These are phyloP conservation scores for Agelas oroides DNA, from an alignment of 37 sponge, comb jelly and placozoan species.

Conservation along the genomic window DNA sequence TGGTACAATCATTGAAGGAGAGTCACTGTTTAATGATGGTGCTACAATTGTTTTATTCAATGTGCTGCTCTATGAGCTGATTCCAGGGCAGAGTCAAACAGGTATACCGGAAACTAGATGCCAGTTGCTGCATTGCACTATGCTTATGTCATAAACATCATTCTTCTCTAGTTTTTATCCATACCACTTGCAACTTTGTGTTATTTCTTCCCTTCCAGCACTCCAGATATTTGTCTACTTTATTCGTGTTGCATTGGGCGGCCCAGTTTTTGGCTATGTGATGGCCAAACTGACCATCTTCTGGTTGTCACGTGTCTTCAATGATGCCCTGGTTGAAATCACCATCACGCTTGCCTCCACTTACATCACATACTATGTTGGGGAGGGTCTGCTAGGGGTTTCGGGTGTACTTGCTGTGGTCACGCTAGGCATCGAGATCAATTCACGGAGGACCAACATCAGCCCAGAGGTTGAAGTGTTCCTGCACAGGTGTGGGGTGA, in stretches of 20 bases:
- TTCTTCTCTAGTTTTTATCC: no score
- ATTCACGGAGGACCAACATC: conserved; percentile 82
- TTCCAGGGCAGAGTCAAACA: conserved; percentile 53
- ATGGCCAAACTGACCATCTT: conserved; percentile 83
- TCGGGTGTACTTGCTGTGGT: conserved; percentile 94
- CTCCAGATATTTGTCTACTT: conserved; percentile 69
- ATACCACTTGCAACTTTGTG: no score
- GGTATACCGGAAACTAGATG: conserved; percentile 48
- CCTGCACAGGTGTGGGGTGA: conserved; percentile 83
- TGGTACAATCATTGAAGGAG: conserved; percentile 91
- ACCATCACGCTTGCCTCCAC: conserved; percentile 93
- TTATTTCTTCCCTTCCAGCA: no score
- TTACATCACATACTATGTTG: conserved; percentile 90
- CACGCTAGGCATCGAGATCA: conserved; percentile 87
- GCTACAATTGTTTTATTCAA: conserved; percentile 93
- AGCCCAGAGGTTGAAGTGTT: conserved; percentile 94
- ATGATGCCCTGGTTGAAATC: conserved; percentile 94
- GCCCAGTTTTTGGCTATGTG: conserved; percentile 86
- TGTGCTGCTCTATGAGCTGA: conserved; percentile 74
- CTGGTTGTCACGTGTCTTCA: conserved; percentile 91
- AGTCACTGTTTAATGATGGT: conserved; percentile 95
- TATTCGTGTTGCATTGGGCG: conserved; percentile 70
- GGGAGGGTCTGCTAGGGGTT: conserved; percentile 76
- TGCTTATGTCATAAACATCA: no score
- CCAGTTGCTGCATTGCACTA: no score